Percentiles rank a stretch among this genome's conserved stretches.
Evolutionary conservation across 2,797 vertebrate genomes (phyloP).

Genomic region (Lacerta bilineata): DNA sequence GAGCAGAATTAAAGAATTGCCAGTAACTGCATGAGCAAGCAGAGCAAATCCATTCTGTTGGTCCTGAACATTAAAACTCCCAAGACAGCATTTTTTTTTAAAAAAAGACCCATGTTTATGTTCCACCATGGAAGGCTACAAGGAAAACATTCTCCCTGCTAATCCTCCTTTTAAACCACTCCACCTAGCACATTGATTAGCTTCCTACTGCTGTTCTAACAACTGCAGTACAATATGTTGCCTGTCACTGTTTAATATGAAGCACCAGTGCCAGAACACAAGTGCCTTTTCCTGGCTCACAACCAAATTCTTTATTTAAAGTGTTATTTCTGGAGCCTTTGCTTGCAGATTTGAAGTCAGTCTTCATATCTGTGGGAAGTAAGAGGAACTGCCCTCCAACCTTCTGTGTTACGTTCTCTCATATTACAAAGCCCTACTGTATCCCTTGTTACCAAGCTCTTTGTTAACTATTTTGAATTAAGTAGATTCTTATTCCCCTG

Average conservation of each 20-base stretch:
- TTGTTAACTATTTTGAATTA: neutral
- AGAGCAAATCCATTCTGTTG: slow-evolving; percentile 25
- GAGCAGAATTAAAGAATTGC: slow-evolving; percentile 9
- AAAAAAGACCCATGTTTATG: slow-evolving; percentile 48
- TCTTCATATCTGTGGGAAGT: slow-evolving; percentile 34
- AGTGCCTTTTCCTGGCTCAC: slow-evolving; percentile 47
- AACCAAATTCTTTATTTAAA: slow-evolving; percentile 52
- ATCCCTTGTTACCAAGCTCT: neutral
- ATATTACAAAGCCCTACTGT: neutral
- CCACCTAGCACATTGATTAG: neutral
- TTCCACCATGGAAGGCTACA: slow-evolving; percentile 42
- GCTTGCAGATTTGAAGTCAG: slow-evolving; percentile 30
- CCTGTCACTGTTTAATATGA: slow-evolving; percentile 43
- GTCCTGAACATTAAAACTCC: slow-evolving; percentile 46
- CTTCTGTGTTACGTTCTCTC: neutral
- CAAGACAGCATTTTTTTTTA: slow-evolving; percentile 36
- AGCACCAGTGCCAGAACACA: slow-evolving; percentile 48
- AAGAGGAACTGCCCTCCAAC: slow-evolving; percentile 37
- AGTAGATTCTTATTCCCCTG: neutral
- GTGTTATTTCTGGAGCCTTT: slow-evolving; percentile 51
- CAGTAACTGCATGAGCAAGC: neutral
- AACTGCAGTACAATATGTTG: neutral
- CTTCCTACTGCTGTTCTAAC: slow-evolving; percentile 31
- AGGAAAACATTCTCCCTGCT: slow-evolving; percentile 47
- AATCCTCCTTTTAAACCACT: slow-evolving; percentile 55